A percentile compares a stretch with the other conserved stretches of the same genome.
Evolutionary conservation across 2,113 vertebrate genomes (phyloP).

Genomic region (Cercopithecus mona): DNA sequence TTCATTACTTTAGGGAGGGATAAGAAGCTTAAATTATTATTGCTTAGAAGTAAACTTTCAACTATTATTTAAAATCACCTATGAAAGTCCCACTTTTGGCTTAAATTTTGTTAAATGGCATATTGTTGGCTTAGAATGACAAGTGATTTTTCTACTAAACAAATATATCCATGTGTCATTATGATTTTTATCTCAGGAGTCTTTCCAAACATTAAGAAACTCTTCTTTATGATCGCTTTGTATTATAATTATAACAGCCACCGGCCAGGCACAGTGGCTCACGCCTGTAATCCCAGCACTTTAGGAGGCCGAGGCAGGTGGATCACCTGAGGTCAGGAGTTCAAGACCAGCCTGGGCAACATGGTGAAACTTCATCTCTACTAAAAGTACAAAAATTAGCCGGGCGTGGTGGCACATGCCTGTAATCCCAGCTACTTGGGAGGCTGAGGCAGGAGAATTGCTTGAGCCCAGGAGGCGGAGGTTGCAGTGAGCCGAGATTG

Average conservation of each 20-base stretch:
- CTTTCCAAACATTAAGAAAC: neutral
- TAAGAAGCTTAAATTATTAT: neutral
- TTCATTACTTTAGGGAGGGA: neutral
- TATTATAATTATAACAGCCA: neutral
- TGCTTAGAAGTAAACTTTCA: constrained; percentile 1
- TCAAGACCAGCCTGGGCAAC: too few relatives aligned
- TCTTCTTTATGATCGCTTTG: neutral
- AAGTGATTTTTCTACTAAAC: neutral
- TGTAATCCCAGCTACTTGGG: too few relatives aligned
- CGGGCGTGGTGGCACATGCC: too few relatives aligned
- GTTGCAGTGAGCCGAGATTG: too few relatives aligned
- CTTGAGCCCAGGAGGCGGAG: too few relatives aligned
- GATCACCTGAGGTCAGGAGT: too few relatives aligned
- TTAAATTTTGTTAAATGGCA: neutral
- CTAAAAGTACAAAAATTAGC: too few relatives aligned
- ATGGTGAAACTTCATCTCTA: too few relatives aligned
- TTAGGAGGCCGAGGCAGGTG: too few relatives aligned
- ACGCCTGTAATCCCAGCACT: too few relatives aligned
- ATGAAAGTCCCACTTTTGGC: neutral
- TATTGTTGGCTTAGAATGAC: neutral
- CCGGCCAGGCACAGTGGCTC: neutral
- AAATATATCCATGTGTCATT: neutral
- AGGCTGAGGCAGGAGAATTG: too few relatives aligned
- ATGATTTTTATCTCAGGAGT: neutral
- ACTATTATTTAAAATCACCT: neutral